A percentile compares a stretch with the other conserved stretches of the same genome.
Conservation (phyloP, 2,888 invertebrate genomes). For the Eupithecia insigniata region DNA sequence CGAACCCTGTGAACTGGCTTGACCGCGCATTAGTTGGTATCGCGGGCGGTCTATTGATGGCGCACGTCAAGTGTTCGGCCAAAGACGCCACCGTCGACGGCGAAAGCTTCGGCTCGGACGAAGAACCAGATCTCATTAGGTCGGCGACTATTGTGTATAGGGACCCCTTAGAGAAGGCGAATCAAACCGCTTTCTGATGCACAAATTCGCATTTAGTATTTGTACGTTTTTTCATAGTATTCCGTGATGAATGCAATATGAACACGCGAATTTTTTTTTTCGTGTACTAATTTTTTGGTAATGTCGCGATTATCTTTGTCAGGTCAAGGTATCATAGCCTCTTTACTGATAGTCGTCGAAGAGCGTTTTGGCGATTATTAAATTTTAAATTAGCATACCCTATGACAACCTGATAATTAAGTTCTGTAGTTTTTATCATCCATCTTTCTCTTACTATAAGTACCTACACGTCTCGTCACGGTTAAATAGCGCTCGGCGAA, state of each 20-base stretch:
- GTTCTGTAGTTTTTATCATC: conserved; percentile 16
- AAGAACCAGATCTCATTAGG: conserved; percentile 75
- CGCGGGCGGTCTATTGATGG: conserved; percentile 88
- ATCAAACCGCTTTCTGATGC: conserved; percentile 16
- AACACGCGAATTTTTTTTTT: background rate
- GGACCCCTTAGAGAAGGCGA: conserved; percentile 69
- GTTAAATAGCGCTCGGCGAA: too few relatives aligned
- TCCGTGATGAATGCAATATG: background rate
- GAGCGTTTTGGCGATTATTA: conserved; percentile 44
- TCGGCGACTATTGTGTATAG: conserved; percentile 74
- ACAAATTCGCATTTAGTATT: conserved; percentile 5
- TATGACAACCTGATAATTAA: background rate
- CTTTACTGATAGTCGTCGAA: conserved; percentile 27
- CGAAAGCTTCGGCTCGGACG: conserved; percentile 51
- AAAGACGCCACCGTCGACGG: conserved; percentile 48
- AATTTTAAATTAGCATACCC: conserved; percentile 33
- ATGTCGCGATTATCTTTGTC: conserved; percentile 1
- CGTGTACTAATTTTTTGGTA: background rate
- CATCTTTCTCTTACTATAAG: background rate
- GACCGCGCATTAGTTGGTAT: conserved; percentile 94
- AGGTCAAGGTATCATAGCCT: conserved; percentile 16
- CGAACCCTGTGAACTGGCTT: conserved; percentile 96
- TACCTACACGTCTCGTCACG: too few relatives aligned
- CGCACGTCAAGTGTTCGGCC: conserved; percentile 78
- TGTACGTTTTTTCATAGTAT: conserved; percentile 6